Conservation (phyloP, 1,140 invertebrate genomes). For the Onthophagus taurus region DNA sequence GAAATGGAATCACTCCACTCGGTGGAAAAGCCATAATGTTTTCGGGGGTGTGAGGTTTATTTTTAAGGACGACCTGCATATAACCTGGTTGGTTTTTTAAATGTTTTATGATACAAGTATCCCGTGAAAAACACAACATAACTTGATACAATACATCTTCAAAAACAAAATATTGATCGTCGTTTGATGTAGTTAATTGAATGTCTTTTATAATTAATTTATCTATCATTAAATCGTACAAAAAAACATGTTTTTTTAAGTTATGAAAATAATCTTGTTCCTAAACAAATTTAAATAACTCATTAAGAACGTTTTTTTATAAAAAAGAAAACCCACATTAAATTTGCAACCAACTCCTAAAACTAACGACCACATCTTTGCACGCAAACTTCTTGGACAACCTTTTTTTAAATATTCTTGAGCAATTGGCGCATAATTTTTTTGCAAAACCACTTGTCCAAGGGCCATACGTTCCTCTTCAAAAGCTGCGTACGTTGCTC, state of each 20-base stretch:
- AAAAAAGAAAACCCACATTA: slow-evolving; percentile 18
- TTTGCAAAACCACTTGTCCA: slow-evolving; percentile 54
- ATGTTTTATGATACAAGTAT: slow-evolving; percentile 64
- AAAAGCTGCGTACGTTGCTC: slow-evolving; percentile 50
- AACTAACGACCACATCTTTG: slow-evolving; percentile 71
- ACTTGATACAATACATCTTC: slow-evolving; percentile 93
- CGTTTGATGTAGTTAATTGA: slow-evolving; percentile 89
- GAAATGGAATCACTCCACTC: slow-evolving; percentile 90
- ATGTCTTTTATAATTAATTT: slow-evolving; percentile 94
- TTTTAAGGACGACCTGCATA: slow-evolving; percentile 58
- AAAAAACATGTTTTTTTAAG: slow-evolving; percentile 71
- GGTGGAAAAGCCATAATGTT: slow-evolving; percentile 79
- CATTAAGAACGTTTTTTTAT: background rate
- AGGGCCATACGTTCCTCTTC: slow-evolving; percentile 56
- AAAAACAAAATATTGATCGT: slow-evolving; percentile 97
- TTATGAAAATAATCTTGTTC: slow-evolving; percentile 73
- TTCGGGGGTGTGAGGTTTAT: slow-evolving; percentile 55
- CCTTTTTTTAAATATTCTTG: slow-evolving; percentile 83
- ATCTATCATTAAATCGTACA: slow-evolving; percentile 87
- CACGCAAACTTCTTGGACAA: slow-evolving; percentile 66
- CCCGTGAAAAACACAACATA: slow-evolving; percentile 88
- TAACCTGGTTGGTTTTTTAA: slow-evolving; percentile 50
- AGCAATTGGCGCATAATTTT: slow-evolving; percentile 62
- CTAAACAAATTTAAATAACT: slow-evolving; percentile 44
- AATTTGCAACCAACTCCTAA: slow-evolving; percentile 61